phyloP scores from a whole-genome alignment of 2,888 invertebrate species.

The Craniophora ligustri region DNA sequence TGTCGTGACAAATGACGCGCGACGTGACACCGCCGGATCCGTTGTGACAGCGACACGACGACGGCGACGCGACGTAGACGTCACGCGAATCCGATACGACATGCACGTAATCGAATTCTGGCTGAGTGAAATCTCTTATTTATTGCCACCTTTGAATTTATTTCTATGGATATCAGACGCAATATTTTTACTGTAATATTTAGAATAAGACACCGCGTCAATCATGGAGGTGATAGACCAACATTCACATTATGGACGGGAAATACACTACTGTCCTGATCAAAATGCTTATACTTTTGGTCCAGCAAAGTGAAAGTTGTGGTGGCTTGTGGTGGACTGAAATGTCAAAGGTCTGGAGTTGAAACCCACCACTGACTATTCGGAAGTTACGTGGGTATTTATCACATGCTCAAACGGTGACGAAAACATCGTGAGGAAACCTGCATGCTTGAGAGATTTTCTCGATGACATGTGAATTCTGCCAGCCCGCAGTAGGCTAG shows the following conservation, averaged over 20 bases:
- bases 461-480: too few species aligned
- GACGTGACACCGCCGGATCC: slow-evolving; percentile 51
- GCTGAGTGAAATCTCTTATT: slow-evolving; percentile 55
- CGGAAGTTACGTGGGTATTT: too few species aligned
- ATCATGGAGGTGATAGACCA: slow-evolving; percentile 20
- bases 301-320: too few species aligned
- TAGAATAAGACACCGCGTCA: slow-evolving; percentile 7
- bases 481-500: too few species aligned
- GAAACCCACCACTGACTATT: too few species aligned
- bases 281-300: too few species aligned
- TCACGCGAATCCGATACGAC: slow-evolving; percentile 57
- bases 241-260: neutral
- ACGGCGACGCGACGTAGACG: slow-evolving; percentile 35
- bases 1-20: slow-evolving; percentile 60
- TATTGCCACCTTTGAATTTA: slow-evolving; percentile 37
- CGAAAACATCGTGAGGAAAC: too few species aligned
- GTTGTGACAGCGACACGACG: slow-evolving; percentile 50
- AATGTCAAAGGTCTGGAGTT: too few species aligned
- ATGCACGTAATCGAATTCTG: slow-evolving; percentile 64
- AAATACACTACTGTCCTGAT: too few species aligned
- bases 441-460: too few species aligned
- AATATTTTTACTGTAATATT: slow-evolving; percentile 21
- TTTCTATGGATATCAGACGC: slow-evolving; percentile 16
- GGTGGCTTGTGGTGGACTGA: too few species aligned
- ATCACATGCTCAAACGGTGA: too few species aligned